A percentile compares a stretch with the other conserved stretches of the same genome.
Conservation (phyloP, 2,888 invertebrate species). For the Lasioglossum morio region DNA sequence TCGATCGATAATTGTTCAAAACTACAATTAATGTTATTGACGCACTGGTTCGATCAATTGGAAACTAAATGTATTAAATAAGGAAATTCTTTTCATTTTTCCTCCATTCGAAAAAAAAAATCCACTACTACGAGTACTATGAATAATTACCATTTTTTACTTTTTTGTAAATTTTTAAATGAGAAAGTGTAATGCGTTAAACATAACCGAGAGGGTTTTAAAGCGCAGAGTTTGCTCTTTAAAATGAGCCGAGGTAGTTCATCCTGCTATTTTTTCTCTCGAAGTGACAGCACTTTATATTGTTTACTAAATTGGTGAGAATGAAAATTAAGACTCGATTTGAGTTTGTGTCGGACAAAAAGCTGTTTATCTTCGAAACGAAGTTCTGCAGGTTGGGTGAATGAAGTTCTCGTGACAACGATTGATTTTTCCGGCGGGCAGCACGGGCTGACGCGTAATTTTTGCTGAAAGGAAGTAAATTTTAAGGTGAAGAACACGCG, state of each 20-base stretch:
- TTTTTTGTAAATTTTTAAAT: not conserved
- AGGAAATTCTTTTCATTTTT: no score
- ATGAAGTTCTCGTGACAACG: not conserved
- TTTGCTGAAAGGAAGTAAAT: conserved; percentile 20
- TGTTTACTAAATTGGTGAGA: not conserved
- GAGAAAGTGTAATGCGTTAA: no score
- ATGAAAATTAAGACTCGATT: not conserved
- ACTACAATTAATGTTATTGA: no score
- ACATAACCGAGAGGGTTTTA: no score
- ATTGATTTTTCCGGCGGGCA: conserved; percentile 19
- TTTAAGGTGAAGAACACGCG: conserved; percentile 1
- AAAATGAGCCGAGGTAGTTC: not conserved
- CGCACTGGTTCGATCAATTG: no score
- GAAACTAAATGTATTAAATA: no score
- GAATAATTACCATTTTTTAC: not conserved
- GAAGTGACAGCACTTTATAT: not conserved
- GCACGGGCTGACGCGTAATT: conserved; percentile 16
- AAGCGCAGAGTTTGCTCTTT: no score
- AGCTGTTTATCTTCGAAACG: not conserved
- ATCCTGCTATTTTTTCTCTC: not conserved
- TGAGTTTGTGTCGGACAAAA: not conserved
- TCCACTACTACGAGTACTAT: no score
- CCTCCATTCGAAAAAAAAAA: no score
- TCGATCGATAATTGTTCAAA: no score
- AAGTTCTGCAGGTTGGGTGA: not conserved